Evolutionary conservation across 2,888 invertebrate species (phyloP).

Genomic region (Caradrina kadenii): DNA sequence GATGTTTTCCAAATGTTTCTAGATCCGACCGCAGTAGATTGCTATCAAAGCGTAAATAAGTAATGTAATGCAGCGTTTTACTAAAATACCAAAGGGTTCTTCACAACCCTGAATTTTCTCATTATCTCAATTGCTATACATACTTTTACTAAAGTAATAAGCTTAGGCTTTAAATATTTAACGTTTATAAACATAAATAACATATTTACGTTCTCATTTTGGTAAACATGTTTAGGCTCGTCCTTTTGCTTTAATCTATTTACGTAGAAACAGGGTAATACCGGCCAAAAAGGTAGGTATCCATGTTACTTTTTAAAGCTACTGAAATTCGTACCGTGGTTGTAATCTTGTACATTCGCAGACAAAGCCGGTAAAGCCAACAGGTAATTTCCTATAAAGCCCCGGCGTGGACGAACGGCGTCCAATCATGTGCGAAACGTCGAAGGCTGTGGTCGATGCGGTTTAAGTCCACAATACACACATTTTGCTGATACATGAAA

Average conservation of each 20-base stretch:
- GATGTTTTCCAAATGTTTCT: constrained; percentile 34
- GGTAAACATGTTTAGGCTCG: background rate
- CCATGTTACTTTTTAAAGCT: constrained; percentile 10
- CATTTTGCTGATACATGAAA: constrained; percentile 17
- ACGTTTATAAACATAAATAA: constrained; percentile 10
- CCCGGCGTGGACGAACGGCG: constrained; percentile 58
- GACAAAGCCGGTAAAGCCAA: constrained; percentile 46
- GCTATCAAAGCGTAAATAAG: constrained; percentile 40
- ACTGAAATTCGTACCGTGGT: constrained; percentile 10
- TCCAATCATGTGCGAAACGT: constrained; percentile 71
- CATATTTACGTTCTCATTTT: constrained; percentile 2
- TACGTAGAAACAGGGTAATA: constrained; percentile 1
- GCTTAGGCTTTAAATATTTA: constrained; percentile 7
- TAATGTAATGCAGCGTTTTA: constrained; percentile 33
- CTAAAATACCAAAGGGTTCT: constrained; percentile 14
- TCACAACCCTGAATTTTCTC: background rate
- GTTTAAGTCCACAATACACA: constrained; percentile 56
- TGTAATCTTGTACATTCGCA: constrained; percentile 30
- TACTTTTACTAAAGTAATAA: constrained; percentile 1
- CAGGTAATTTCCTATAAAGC: constrained; percentile 61
- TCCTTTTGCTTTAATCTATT: constrained; percentile 13
- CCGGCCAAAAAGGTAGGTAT: background rate
- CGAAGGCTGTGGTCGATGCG: constrained; percentile 74
- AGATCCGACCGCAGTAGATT: constrained; percentile 28
- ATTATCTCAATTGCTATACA: constrained; percentile 2